A percentile compares a stretch with the other conserved stretches of the same genome.
Evolutionary conservation across 2,888 invertebrate species (phyloP).

Genomic region (Leuctra nigra): DNA sequence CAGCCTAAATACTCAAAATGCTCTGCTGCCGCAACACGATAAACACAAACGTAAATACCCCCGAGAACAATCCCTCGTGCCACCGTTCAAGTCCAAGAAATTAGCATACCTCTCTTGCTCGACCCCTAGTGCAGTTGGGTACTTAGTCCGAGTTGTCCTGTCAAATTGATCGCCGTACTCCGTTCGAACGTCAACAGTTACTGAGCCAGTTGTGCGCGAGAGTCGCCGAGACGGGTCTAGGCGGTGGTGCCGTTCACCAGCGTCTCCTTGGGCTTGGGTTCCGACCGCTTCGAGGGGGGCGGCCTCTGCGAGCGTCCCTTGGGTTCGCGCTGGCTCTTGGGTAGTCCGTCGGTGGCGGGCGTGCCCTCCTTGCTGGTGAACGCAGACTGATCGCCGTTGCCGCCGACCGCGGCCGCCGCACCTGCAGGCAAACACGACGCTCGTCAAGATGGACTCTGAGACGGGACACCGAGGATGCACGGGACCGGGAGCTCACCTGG

Average conservation of each 20-base stretch:
- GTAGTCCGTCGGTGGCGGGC: constrained; percentile 32
- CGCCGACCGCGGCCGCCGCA: constrained; percentile 33
- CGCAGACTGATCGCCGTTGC: constrained; percentile 37
- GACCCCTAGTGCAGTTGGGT: constrained; percentile 5
- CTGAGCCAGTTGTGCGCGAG: constrained; percentile 33
- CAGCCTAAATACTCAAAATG: not conserved
- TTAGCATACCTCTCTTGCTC: not conserved
- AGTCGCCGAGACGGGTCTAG: constrained; percentile 33
- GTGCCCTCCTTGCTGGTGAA: constrained; percentile 37
- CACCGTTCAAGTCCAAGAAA: no score
- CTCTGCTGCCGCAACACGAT: not conserved
- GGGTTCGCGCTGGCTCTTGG: constrained; percentile 39
- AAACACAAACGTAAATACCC: no score
- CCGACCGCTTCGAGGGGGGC: constrained; percentile 36
- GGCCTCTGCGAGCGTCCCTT: constrained; percentile 35
- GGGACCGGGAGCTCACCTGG: constrained; percentile 38
- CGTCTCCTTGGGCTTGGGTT: constrained; percentile 54
- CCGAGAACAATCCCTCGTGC: no score
- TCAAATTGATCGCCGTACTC: not conserved
- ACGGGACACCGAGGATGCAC: not conserved
- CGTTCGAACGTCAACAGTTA: constrained; percentile 7
- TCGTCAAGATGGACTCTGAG: not conserved
- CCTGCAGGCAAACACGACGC: constrained; percentile 10
- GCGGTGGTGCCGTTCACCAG: constrained; percentile 59
- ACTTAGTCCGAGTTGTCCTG: not conserved